A percentile compares a stretch with the other conserved stretches of the same genome.
phyloP scores from a whole-genome alignment of 2,797 vertebrate species.

The Alouatta caraya region DNA sequence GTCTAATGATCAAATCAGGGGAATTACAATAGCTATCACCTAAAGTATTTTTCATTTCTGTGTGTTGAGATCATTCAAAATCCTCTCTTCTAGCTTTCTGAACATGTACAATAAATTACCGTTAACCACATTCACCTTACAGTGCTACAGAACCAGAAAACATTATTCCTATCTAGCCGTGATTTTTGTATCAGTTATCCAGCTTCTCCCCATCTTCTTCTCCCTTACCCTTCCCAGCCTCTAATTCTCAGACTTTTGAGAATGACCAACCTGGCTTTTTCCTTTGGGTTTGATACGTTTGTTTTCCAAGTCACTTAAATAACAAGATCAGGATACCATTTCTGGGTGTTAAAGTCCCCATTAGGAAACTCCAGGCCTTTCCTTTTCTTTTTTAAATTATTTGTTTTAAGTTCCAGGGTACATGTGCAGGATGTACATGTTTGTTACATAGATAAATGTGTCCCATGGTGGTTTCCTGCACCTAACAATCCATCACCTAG shows the following conservation, averaged over 20 bases:
- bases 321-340: neutral
- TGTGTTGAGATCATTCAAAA: neutral
- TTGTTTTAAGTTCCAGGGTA: neutral
- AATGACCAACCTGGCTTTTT: constrained; percentile 24
- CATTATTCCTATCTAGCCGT: neutral
- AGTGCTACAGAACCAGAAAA: neutral
- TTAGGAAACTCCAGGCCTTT: constrained; percentile 57
- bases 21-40: neutral
- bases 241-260: constrained; percentile 42
- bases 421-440: neutral
- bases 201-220: neutral
- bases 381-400: neutral
- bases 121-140: neutral
- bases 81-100: neutral
- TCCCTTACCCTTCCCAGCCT: neutral
- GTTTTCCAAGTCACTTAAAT: constrained; percentile 63
- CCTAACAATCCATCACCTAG: neutral
- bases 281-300: neutral
- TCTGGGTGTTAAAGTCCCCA: neutral
- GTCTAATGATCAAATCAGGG: neutral
- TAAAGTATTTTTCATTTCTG: neutral
- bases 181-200: neutral
- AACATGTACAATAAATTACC: neutral
- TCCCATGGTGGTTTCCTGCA: neutral
- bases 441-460: neutral